phyloP scores from a whole-genome alignment of 2,113 vertebrate genomes.

The Mugil cephalus region DNA sequence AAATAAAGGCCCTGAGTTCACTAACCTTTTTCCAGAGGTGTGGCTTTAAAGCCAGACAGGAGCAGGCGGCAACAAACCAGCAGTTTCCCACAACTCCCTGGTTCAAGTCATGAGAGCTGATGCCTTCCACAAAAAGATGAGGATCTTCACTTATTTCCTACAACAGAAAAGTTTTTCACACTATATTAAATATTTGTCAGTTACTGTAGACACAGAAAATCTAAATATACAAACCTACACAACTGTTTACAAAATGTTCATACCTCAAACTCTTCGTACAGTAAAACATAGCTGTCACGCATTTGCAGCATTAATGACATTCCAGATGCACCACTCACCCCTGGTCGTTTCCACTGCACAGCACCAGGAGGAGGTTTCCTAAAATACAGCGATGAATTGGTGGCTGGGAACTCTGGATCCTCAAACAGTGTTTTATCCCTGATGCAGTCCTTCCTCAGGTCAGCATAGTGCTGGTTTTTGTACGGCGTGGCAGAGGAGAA shows the following conservation, averaged over 20 bases:
- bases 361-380: constrained; percentile 77
- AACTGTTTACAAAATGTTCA: background rate
- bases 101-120: constrained; percentile 91
- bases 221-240: background rate
- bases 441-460: constrained; percentile 87
- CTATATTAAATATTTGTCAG: no score
- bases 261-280: background rate
- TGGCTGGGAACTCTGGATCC: constrained; percentile 91
- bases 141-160: constrained; percentile 90
- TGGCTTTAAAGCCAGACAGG: constrained; percentile 89
- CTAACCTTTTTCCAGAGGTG: constrained; percentile 90
- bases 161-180: constrained; percentile 19
- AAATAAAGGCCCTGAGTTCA: background rate
- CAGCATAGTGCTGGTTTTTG: constrained; percentile 88
- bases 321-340: constrained; percentile 80
- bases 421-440: constrained; percentile 87
- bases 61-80: constrained; percentile 93
- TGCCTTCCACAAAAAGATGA: constrained; percentile 89
- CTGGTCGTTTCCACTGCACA: constrained; percentile 93
- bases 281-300: background rate
- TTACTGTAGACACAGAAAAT: no score
- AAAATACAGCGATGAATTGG: constrained; percentile 88
- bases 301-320: background rate
- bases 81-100: constrained; percentile 93
- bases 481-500: constrained; percentile 79